Base-by-base conservation (phyloP, 2,113 vertebrate species). In the Tachysurus vachellii region DNA sequence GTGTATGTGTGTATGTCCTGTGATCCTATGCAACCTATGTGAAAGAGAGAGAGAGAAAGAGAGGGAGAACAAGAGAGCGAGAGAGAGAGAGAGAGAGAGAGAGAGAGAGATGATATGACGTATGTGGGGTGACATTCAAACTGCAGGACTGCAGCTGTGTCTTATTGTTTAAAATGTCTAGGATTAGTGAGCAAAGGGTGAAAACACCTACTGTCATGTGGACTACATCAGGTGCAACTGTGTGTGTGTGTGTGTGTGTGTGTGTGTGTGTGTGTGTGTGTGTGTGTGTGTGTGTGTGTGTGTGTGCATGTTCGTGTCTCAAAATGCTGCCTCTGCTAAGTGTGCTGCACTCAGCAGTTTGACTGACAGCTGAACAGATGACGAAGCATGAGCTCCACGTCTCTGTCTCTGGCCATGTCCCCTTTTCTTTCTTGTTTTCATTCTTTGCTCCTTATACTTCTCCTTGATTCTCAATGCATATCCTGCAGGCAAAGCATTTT, bases 401-500 rank as follows among this genome's bases (percentile, higher is more conserved):
- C 82, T n/a, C 76, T 66, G 21, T 71, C 82, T 80, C 73, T 71
- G 76, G 61, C 31, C 82, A 7, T 87, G 14, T 77, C 81, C 66
- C 50, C 47, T 75, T 57, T 83, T 59, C 57, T 66, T 61, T 61
- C 57, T 87, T 9, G 85, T 42, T 85, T 13, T 86, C 23, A 86
- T 54, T 53, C 17, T 84, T 50, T 50, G 47, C 47, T 82, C 31
- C 42, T 88, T 53, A 73, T 9, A 36, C n/a, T 50, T 66, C 42
- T 1, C 31, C 79, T 26, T 14, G 19, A 11, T 80, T 61, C 28
- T 59, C 5, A 1, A 61, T 64, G 75, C 81, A 83, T 84, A 53
- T 42, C 84, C 85, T 89, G 26, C 54, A 76, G 87, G 87, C 89
- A 85, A 23, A 61, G 31, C 85, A 6, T 89, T 83, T 87, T 89